These are phyloP conservation scores for Chorisops tibialis DNA, from an alignment of 2,888 invertebrate species.

Conservation along the genomic window DNA sequence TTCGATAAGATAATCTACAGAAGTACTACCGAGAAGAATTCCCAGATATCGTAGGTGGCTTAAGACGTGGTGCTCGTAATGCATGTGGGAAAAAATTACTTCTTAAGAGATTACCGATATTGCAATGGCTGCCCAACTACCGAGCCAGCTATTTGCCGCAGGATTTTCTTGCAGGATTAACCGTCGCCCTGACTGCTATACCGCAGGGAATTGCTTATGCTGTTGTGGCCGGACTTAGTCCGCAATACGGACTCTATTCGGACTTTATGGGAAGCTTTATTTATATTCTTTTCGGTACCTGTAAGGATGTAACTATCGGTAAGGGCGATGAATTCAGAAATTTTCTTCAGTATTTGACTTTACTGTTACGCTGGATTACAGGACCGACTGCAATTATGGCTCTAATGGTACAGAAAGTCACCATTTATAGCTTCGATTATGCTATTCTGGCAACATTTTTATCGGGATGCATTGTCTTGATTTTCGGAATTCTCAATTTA, in stretches of 20 bases:
- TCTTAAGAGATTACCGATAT: constrained; percentile 62
- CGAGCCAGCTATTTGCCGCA: constrained; percentile 60
- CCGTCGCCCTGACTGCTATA: constrained; percentile 77
- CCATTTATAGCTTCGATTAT: constrained; percentile 61
- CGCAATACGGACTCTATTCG: constrained; percentile 84
- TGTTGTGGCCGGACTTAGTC: constrained; percentile 67
- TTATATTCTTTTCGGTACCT: constrained; percentile 86
- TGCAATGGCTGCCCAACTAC: constrained; percentile 74
- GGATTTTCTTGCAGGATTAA: constrained; percentile 80
- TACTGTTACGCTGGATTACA: constrained; percentile 41
- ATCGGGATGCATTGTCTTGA: constrained; percentile 66
- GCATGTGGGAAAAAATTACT: constrained; percentile 55
- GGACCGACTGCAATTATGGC: constrained; percentile 90
- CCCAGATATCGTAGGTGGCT: constrained; percentile 41
- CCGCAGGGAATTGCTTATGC: constrained; percentile 84
- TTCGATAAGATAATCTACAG: constrained; percentile 6
- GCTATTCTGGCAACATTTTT: constrained; percentile 71
- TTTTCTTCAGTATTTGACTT: not conserved
- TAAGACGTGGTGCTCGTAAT: constrained; percentile 44
- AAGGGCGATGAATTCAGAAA: constrained; percentile 23
- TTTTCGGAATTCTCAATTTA: constrained; percentile 71
- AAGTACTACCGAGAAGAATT: constrained; percentile 39
- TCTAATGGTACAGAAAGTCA: constrained; percentile 71
- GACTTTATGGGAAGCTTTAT: constrained; percentile 92
- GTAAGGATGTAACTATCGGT: constrained; percentile 77